Percentiles rank a stretch among this genome's conserved stretches.
phyloP scores from a whole-genome alignment of 2,888 invertebrate genomes.

The Helobdella robusta region DNA sequence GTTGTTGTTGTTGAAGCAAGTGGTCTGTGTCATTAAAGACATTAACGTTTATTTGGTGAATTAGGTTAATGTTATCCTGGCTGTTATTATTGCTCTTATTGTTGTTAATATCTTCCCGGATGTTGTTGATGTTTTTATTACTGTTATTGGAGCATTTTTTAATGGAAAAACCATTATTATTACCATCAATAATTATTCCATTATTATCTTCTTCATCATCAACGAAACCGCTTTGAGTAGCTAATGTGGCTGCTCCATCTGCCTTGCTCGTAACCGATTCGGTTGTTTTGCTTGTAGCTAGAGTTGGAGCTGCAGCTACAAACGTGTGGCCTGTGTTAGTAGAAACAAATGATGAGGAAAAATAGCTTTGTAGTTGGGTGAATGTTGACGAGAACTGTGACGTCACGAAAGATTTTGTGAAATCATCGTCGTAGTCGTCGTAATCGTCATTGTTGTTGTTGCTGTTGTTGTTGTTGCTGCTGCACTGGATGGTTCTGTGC shows the following conservation, averaged over 20 bases:
- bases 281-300: background rate
- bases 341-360: no score
- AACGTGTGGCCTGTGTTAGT: no score
- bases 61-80: background rate
- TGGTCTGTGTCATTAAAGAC: background rate
- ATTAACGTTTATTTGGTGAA: background rate
- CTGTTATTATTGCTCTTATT: slow-evolving; percentile 7
- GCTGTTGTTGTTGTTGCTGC: no score
- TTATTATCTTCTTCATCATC: background rate
- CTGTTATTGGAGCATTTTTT: background rate
- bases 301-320: no score
- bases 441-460: no score
- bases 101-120: background rate
- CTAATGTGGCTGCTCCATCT: background rate
- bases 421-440: no score
- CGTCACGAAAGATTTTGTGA: no score
- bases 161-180: background rate
- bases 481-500: no score
- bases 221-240: background rate
- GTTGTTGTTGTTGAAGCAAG: background rate
- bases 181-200: background rate
- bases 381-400: no score
- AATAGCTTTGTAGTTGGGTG: no score
- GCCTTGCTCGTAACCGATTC: background rate
- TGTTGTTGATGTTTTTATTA: background rate